A percentile compares a stretch with the other conserved stretches of the same genome.
phyloP scores from a whole-genome alignment of 2,888 invertebrate species.

The Pristionchus mayeri region DNA sequence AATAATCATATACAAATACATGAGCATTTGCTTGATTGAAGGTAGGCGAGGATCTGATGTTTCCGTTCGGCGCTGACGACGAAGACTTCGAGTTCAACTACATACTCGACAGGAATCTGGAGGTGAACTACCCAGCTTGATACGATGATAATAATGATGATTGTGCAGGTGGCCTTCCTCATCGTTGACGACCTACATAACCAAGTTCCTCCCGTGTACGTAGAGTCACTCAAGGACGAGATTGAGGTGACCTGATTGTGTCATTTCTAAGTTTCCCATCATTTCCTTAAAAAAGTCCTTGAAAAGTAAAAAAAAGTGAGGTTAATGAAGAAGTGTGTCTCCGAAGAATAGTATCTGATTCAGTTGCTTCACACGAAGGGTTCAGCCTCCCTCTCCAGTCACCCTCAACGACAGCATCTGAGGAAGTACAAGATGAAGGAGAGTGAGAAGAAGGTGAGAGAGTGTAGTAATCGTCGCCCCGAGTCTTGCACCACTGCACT shows the following conservation, averaged over 20 bases:
- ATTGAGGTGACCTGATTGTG: slow-evolving; percentile 55
- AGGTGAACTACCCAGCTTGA: slow-evolving; percentile 53
- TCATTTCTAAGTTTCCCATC: background rate
- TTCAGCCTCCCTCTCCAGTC: slow-evolving; percentile 61
- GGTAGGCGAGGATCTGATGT: slow-evolving; percentile 70
- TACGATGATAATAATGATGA: background rate
- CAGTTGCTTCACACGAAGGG: slow-evolving; percentile 66
- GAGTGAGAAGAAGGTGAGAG: slow-evolving; percentile 56
- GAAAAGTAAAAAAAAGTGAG: background rate
- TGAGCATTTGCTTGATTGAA: background rate
- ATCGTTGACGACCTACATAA: slow-evolving; percentile 71
- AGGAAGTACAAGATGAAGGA: slow-evolving; percentile 62
- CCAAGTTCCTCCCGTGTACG: slow-evolving; percentile 70
- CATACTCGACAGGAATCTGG: slow-evolving; percentile 69
- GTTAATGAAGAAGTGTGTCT: too few species aligned
- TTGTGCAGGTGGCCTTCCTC: slow-evolving; percentile 59
- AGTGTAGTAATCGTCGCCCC: slow-evolving; percentile 8
- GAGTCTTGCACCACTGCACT: background rate
- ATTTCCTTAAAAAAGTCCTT: background rate
- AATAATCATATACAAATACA: too few species aligned
- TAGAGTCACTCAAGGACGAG: slow-evolving; percentile 65
- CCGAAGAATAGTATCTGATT: too few species aligned
- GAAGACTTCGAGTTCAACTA: slow-evolving; percentile 73
- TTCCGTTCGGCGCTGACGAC: slow-evolving; percentile 71
- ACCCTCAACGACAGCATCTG: slow-evolving; percentile 69